Conservation (phyloP, 2,888 invertebrate species). For the Cepaea hortensis region DNA sequence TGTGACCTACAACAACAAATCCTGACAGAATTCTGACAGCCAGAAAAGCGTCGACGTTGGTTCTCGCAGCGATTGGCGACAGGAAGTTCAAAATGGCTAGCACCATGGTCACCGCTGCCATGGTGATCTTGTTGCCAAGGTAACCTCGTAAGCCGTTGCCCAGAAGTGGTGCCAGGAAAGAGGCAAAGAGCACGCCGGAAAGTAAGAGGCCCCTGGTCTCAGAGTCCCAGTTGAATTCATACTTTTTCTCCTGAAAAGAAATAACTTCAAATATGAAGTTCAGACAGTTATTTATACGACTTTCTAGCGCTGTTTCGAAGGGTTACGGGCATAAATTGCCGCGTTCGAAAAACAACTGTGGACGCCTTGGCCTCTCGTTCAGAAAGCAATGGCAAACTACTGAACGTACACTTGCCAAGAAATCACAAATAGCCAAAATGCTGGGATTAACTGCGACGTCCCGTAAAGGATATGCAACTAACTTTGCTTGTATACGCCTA, state of each 20-base stretch:
- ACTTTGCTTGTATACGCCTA: no score
- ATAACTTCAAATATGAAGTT: no score
- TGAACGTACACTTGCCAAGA: no score
- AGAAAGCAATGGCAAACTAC: no score
- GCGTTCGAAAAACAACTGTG: no score
- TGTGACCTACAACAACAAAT: slow-evolving; percentile 22
- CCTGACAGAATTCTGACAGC: not conserved
- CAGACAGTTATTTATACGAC: no score
- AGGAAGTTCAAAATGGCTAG: not conserved
- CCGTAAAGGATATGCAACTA: no score
- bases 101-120: not conserved
- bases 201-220: slow-evolving; percentile 25
- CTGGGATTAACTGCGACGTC: no score
- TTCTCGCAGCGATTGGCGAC: slow-evolving; percentile 25
- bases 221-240: slow-evolving; percentile 39
- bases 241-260: not conserved
- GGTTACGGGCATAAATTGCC: no score
- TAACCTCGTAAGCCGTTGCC: not conserved
- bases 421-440: no score
- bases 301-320: no score
- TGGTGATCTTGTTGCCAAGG: not conserved
- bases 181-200: not conserved
- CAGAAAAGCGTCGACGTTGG: slow-evolving; percentile 19
- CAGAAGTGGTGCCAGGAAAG: slow-evolving; percentile 16
- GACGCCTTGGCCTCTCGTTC: no score